A percentile compares a stretch with the other conserved stretches of the same genome.
These are phyloP conservation scores for Galerucella calmariensis DNA, from an alignment of 2,888 invertebrate genomes.

Conservation along the genomic window DNA sequence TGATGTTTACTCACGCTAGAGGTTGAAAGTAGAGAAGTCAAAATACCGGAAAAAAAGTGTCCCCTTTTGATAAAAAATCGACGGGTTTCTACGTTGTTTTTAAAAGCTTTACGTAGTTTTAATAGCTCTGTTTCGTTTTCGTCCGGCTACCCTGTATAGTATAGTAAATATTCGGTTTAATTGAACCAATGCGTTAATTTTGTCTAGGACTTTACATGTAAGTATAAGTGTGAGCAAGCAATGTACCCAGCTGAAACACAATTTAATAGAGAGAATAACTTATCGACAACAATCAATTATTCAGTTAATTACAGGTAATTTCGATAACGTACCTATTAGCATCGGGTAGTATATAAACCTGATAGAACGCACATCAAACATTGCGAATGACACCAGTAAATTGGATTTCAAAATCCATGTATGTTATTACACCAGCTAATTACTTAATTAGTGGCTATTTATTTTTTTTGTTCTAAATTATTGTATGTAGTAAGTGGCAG, in stretches of 20 bases:
- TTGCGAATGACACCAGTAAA: slow-evolving; percentile 12
- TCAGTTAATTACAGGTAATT: background rate
- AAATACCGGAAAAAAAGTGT: too few relatives aligned
- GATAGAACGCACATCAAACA: slow-evolving; percentile 14
- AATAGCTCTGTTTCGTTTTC: too few relatives aligned
- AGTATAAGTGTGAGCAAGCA: background rate
- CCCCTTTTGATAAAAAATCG: too few relatives aligned
- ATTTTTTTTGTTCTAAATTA: background rate
- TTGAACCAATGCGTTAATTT: too few relatives aligned
- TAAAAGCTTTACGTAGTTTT: too few relatives aligned
- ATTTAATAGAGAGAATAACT: background rate
- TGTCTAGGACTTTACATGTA: too few relatives aligned
- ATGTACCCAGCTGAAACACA: background rate
- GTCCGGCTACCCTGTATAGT: too few relatives aligned
- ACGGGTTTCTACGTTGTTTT: too few relatives aligned
- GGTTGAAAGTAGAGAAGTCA: too few relatives aligned
- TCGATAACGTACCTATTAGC: background rate
- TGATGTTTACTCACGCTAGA: too few relatives aligned
- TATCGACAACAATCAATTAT: slow-evolving; percentile 1
- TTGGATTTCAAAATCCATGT: slow-evolving; percentile 2
- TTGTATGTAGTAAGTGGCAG: background rate
- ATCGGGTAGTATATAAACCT: slow-evolving; percentile 5
- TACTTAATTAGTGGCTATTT: slow-evolving; percentile 12
- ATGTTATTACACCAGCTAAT: slow-evolving; percentile 7
- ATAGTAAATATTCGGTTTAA: too few relatives aligned